Conservation (phyloP, 1,140 invertebrate genomes). For the Chymomyza costata region DNA sequence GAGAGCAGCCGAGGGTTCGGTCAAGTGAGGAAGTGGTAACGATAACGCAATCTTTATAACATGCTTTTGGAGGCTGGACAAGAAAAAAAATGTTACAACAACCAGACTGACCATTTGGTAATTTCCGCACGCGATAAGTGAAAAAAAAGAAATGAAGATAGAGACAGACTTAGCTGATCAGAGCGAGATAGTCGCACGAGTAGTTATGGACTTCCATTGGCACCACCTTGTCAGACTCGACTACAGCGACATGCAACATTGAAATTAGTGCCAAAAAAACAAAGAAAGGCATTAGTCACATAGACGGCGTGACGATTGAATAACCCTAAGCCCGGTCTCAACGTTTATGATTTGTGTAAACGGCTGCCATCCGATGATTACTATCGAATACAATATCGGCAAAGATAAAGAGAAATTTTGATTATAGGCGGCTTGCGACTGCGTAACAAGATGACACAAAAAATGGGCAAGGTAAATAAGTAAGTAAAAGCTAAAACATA, state of each 20-base stretch:
- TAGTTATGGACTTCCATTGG: too few relatives aligned
- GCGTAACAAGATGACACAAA: constrained; percentile 41
- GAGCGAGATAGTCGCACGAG: too few relatives aligned
- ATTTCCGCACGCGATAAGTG: constrained; percentile 52
- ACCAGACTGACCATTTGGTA: constrained; percentile 28
- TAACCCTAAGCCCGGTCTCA: constrained; percentile 16
- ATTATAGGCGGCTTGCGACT: constrained; percentile 52
- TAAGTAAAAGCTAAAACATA: background rate
- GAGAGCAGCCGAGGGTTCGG: too few relatives aligned
- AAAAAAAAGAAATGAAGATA: constrained; percentile 21
- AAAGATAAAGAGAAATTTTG: constrained; percentile 19
- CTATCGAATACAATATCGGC: constrained; percentile 14
- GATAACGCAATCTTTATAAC: too few relatives aligned
- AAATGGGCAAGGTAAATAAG: constrained; percentile 33
- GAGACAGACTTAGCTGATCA: too few relatives aligned
- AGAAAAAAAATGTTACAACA: constrained; percentile 21
- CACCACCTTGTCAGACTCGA: constrained; percentile 2
- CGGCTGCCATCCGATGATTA: constrained; percentile 20
- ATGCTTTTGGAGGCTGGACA: too few relatives aligned
- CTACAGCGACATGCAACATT: constrained; percentile 45
- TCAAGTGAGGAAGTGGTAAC: too few relatives aligned
- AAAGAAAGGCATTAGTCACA: constrained; percentile 26
- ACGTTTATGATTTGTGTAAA: constrained; percentile 44
- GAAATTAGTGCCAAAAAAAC: constrained; percentile 20
- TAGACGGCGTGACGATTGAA: constrained; percentile 11